phyloP scores from a whole-genome alignment of 2,797 vertebrate species.

The Naso thynnoides region DNA sequence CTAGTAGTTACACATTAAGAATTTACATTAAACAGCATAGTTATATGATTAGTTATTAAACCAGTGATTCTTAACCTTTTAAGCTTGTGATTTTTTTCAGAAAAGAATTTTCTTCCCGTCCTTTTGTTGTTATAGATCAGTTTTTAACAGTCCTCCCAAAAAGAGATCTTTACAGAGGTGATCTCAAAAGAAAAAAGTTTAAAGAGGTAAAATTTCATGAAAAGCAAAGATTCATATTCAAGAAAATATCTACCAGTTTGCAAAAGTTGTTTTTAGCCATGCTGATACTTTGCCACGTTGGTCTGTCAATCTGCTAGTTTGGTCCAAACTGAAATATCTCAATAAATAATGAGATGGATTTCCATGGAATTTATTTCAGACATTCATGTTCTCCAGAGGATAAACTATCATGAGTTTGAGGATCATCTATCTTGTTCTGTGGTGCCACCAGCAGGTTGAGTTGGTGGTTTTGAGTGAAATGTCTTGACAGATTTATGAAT shows the following conservation, averaged over 20 bases:
- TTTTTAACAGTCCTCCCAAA: background rate
- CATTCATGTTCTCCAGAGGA: background rate
- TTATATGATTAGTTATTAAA: slow-evolving; percentile 3
- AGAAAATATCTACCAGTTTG: background rate
- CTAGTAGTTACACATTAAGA: background rate
- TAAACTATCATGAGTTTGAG: background rate
- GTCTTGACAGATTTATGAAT: too few relatives aligned
- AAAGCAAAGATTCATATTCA: background rate
- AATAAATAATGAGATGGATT: background rate
- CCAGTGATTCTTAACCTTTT: background rate
- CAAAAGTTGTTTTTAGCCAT: background rate
- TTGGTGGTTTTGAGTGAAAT: background rate
- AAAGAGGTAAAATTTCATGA: background rate
- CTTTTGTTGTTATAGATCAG: too few relatives aligned
- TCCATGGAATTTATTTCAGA: background rate
- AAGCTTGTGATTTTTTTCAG: too few relatives aligned
- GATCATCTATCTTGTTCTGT: background rate
- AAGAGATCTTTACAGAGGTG: too few relatives aligned
- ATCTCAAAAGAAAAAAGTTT: background rate
- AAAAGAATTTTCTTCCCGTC: too few relatives aligned
- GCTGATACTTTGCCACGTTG: background rate
- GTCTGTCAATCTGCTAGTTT: background rate
- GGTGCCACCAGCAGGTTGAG: background rate
- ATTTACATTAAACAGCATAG: background rate
- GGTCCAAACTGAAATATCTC: background rate